phyloP scores from a whole-genome alignment of 2,797 vertebrate species.

The Otus scops region DNA sequence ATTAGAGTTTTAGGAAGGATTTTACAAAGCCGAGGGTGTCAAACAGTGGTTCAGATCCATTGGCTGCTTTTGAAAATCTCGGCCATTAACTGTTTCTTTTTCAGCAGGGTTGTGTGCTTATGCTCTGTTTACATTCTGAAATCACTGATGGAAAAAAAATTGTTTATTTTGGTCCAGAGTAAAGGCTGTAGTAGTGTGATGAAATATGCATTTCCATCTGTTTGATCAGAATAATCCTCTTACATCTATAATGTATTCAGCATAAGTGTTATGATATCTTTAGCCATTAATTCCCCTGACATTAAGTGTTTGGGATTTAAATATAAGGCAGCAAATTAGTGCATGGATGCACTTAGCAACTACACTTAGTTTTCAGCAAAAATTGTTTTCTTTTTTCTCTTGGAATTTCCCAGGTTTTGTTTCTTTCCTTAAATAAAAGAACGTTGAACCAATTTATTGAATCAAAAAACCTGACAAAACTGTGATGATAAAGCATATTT shows the following conservation, averaged over 20 bases:
- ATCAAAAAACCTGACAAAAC: background rate
- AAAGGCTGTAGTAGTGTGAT: slow-evolving; percentile 11
- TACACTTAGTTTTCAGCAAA: background rate
- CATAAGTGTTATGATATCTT: background rate
- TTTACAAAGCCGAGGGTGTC: background rate
- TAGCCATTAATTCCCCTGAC: slow-evolving; percentile 38
- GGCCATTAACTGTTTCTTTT: background rate
- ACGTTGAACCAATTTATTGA: background rate
- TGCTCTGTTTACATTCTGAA: slow-evolving; percentile 36
- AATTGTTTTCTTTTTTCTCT: background rate
- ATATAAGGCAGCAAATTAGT: background rate
- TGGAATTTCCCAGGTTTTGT: background rate
- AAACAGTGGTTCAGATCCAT: background rate
- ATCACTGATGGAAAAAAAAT: slow-evolving; percentile 22
- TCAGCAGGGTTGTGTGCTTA: background rate
- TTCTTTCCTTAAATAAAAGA: background rate
- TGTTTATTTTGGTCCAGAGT: slow-evolving; percentile 38
- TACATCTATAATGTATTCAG: slow-evolving; percentile 46
- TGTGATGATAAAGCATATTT: background rate
- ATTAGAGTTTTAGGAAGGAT: background rate
- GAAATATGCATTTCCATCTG: slow-evolving; percentile 68
- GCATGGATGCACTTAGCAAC: background rate
- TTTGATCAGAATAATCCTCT: slow-evolving; percentile 62
- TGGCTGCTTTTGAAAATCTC: background rate
- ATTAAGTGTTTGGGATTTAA: slow-evolving; percentile 9